These are phyloP conservation scores for Drosophila nr. medialis DNA, from an alignment of 2,888 invertebrate species.

Conservation along the genomic window DNA sequence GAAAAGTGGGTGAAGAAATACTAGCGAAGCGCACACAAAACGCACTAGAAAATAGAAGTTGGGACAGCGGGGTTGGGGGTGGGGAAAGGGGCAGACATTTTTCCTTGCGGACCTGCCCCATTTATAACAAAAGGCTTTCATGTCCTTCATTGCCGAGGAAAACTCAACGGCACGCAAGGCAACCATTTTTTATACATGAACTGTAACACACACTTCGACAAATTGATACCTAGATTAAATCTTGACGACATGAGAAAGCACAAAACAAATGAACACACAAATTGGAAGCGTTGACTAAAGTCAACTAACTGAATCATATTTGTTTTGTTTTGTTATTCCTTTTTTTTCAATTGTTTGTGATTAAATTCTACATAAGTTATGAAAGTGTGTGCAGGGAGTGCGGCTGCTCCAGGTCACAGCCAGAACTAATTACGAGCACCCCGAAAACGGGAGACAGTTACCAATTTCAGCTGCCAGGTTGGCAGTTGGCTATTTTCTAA, in stretches of 20 bases:
- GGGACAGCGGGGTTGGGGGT: not conserved
- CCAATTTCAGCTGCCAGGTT: conserved; percentile 47
- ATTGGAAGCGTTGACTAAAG: conserved; percentile 6
- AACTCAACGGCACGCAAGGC: conserved; percentile 57
- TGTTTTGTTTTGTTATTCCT: not conserved
- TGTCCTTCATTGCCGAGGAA: conserved; percentile 48
- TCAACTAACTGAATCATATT: not conserved
- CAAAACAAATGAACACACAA: conserved; percentile 9
- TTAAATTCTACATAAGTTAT: conserved; percentile 63
- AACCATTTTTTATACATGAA: conserved; percentile 68
- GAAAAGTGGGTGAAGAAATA: conserved; percentile 48
- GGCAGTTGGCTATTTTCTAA: conserved; percentile 65
- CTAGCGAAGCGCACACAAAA: conserved; percentile 60
- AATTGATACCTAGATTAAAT: conserved; percentile 82
- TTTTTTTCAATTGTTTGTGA: conserved; percentile 22
- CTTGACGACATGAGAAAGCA: conserved; percentile 48
- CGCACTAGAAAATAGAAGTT: conserved; percentile 28
- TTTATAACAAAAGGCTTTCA: conserved; percentile 63
- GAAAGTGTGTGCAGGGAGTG: conserved; percentile 31
- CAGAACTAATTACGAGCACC: conserved; percentile 57
- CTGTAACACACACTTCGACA: conserved; percentile 74
- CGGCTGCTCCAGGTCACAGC: conserved; percentile 51
- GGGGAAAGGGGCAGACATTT: conserved; percentile 3
- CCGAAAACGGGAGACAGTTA: conserved; percentile 34
- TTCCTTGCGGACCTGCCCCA: conserved; percentile 49